Evolutionary conservation across 2,797 vertebrate species (phyloP), one percentile per base, ranked within the genome.

Genomic region (Coluber constrictor): DNA sequence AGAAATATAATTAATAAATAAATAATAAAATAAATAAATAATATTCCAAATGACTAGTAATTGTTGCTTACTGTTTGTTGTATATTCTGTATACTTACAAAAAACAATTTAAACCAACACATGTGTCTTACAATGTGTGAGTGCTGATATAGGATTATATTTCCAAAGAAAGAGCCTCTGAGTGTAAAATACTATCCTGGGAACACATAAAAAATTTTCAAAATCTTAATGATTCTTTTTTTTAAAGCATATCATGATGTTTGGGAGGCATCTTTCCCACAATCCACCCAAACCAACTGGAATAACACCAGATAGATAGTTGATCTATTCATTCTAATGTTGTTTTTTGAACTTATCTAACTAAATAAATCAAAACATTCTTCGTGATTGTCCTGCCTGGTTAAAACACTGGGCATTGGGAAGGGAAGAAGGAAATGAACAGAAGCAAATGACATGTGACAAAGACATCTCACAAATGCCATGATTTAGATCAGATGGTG

Each of bases 141-240:
- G 1, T 87, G 32, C 87, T 59, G 43, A 43, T 47, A 63, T 7
- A 83, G 32, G 55, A 47, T 57, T 90, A 2, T 90, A 56, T 87
- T 87, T 56, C 13, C n/a, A 87, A 87, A 32, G 55, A 20, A 27
- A 66, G 10, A 10, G 47, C 20, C 27, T 90, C 55, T 57, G 74
- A 56, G 20, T 90, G 54, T 37, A 57, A 86, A 70, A 29, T 32
- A 86, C 12, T 20, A 59, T 29, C 9, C 54, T 47, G 15, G 20
- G 25, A 51, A 63, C 25, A 47, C 90, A 55, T 86, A 32, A 25
- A 59, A 47, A 94, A 88, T 29, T 70, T 92, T 90, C 94, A 89
- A 55, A 4, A 91, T 89, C 12, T 92, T 29, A 74, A 25, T 89
- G 16, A 29, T 32, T 63, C 15, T 43, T 74, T 47, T 74, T 74